Evolutionary conservation across 2,888 invertebrate genomes (phyloP), one percentile per base, ranked within the genome.

Genomic region (Cataglyphis altisquamis): DNA sequence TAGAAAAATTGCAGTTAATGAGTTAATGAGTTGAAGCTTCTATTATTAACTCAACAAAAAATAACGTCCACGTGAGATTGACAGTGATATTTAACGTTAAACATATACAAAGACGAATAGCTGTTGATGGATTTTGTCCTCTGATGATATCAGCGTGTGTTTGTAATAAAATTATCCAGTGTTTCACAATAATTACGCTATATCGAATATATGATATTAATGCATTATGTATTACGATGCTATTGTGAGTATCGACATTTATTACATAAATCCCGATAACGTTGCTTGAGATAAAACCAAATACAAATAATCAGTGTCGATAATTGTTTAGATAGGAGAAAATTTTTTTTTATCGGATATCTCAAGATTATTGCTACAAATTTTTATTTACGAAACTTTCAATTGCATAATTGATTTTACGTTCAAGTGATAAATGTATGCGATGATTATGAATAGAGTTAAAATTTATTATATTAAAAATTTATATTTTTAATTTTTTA

Each of bases 191-290:
- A 52, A 52, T 29, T 10, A 0, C 36, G 25, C 3, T 1, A 36
- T 12, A 0, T 41, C 29, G 39, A 73, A 10, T 15, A 12, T 18
- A 60, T 60, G 15, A 15, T 6, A 21, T 39, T 48, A 48, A 39
- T 60, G n/a, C 9, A 8, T 62, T 25, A 18, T 36, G 12, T 3
- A 21, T 64, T 5, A 36, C 36, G 36, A 36, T 32, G 32, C 32
- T 4, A 4, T 36, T 0, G 6, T 36, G 36, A 36, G 29, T 29
- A 36, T 36, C 36, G 5, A 25, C 36, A 29, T 62, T 62, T 36
- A 25, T 75, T 75, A 66, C 36, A 52, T 66, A 39, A 66, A 75
- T 64, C 8, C 36, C 15, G 18, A n/a, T 75, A 8, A 74, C 63
- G 12, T 45, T n/a, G 21, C 36, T 75, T 6, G 18, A 52, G 36